phyloP scores from a whole-genome alignment of 1,140 invertebrate species.

The Panagrolaimus sp. region DNA sequence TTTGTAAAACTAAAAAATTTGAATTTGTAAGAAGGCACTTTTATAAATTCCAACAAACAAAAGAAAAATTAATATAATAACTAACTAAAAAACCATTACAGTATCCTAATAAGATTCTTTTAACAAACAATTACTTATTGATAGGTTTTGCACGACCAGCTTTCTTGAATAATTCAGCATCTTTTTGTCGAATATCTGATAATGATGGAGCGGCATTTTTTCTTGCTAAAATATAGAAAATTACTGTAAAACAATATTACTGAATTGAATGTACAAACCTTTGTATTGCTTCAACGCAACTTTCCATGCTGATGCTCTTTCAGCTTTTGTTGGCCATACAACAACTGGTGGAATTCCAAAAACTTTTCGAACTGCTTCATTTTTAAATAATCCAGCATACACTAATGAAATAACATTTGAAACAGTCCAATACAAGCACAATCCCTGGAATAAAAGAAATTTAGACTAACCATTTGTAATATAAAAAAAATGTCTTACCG shows the following conservation, averaged over 20 bases:
- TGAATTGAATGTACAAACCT: slow-evolving; percentile 13
- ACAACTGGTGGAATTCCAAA: slow-evolving; percentile 73
- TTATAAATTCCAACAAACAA: too few relatives aligned
- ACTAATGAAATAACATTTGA: slow-evolving; percentile 80
- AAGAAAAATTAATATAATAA: too few relatives aligned
- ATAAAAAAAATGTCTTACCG: slow-evolving; percentile 64
- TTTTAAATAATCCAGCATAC: slow-evolving; percentile 74
- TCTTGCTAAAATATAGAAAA: slow-evolving; percentile 31
- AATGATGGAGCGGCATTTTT: slow-evolving; percentile 42
- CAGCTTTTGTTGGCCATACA: slow-evolving; percentile 63
- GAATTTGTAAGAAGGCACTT: not conserved
- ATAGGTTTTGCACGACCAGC: slow-evolving; percentile 49
- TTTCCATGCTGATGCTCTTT: slow-evolving; percentile 70
- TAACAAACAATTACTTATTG: slow-evolving; percentile 17
- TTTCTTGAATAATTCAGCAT: slow-evolving; percentile 47
- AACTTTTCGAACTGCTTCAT: slow-evolving; percentile 70
- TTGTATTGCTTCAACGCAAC: slow-evolving; percentile 41
- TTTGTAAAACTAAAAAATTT: not conserved
- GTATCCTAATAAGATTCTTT: too few relatives aligned
- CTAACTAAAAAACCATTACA: too few relatives aligned
- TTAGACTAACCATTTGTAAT: slow-evolving; percentile 16
- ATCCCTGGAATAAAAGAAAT: slow-evolving; percentile 67
- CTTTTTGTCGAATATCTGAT: slow-evolving; percentile 35
- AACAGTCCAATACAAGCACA: slow-evolving; percentile 82
- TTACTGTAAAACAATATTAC: not conserved